Conservation (phyloP, 2,888 invertebrate genomes). For the Syrphus vitripennis region DNA sequence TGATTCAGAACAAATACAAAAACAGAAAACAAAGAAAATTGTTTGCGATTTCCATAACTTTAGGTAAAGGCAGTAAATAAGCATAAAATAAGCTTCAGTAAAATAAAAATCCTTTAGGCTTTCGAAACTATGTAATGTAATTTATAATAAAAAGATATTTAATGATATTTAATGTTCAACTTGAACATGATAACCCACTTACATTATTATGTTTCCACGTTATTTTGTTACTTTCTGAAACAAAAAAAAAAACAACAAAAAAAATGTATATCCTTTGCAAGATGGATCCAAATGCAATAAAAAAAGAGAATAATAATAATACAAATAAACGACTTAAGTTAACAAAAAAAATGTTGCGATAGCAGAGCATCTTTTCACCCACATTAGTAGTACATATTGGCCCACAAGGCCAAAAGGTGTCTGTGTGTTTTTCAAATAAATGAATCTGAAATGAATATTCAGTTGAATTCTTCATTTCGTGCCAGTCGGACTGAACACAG, state of each 20-base stretch:
- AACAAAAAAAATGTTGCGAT: slow-evolving; percentile 8
- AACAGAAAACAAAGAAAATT: background rate
- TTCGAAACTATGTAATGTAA: background rate
- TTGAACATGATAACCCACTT: slow-evolving; percentile 43
- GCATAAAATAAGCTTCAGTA: background rate
- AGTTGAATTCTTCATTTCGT: slow-evolving; percentile 61
- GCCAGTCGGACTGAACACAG: slow-evolving; percentile 47
- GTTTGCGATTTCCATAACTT: background rate
- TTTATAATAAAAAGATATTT: slow-evolving; percentile 9
- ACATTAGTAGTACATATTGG: slow-evolving; percentile 14
- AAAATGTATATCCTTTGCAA: background rate
- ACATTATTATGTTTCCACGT: slow-evolving; percentile 12
- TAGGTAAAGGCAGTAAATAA: background rate
- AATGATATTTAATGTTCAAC: background rate
- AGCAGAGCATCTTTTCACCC: slow-evolving; percentile 19
- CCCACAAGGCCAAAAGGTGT: background rate
- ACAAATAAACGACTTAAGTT: slow-evolving; percentile 24
- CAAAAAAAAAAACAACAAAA: background rate
- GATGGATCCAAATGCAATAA: background rate
- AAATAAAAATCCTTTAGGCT: background rate
- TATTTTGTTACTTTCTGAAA: slow-evolving; percentile 12
- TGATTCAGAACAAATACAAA: too few species aligned
- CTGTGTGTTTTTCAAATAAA: slow-evolving; percentile 1
- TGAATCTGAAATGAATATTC: slow-evolving; percentile 39
- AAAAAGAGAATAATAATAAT: slow-evolving; percentile 16